Percentiles rank a stretch among this genome's conserved stretches.
Evolutionary conservation across 2,888 invertebrate genomes (phyloP).

Genomic region (Acanthosepion pharaonis): DNA sequence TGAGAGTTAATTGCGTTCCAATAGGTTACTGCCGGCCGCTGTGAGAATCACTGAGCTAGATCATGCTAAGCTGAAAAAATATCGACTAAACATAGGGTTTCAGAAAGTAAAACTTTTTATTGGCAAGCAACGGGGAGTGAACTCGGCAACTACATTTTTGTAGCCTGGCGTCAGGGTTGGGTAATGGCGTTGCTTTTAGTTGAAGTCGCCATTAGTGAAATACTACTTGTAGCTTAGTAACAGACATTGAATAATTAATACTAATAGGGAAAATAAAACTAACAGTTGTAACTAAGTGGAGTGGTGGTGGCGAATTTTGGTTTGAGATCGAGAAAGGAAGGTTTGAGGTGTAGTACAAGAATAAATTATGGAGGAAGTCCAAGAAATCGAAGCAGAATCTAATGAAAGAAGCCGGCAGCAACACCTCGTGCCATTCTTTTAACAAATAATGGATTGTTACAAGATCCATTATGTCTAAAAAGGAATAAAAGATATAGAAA

Average conservation of each 20-base stretch:
- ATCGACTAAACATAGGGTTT: too few species aligned
- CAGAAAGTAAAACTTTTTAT: too few species aligned
- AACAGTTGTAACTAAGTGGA: background rate
- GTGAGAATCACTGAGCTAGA: too few species aligned
- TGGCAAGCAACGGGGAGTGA: too few species aligned
- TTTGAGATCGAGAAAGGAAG: background rate
- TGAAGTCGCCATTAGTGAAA: too few species aligned
- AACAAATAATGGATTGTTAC: conserved; percentile 21
- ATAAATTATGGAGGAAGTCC: background rate
- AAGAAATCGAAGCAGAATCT: background rate
- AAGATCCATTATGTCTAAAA: background rate
- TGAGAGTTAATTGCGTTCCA: too few species aligned
- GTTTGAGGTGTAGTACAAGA: too few species aligned
- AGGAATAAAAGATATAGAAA: background rate
- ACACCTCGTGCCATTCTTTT: background rate
- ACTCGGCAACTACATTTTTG: too few species aligned
- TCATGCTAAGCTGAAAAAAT: too few species aligned
- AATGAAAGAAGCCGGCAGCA: background rate
- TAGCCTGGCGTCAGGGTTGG: too few species aligned
- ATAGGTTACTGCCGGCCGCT: too few species aligned
- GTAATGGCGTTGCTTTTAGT: too few species aligned
- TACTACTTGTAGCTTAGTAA: background rate
- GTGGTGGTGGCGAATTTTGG: background rate
- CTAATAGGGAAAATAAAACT: background rate
- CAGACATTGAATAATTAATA: background rate